Evolutionary conservation across 2,797 vertebrate species (phyloP), one percentile per base, ranked within the genome.

Genomic region (Aphelocoma californica): DNA sequence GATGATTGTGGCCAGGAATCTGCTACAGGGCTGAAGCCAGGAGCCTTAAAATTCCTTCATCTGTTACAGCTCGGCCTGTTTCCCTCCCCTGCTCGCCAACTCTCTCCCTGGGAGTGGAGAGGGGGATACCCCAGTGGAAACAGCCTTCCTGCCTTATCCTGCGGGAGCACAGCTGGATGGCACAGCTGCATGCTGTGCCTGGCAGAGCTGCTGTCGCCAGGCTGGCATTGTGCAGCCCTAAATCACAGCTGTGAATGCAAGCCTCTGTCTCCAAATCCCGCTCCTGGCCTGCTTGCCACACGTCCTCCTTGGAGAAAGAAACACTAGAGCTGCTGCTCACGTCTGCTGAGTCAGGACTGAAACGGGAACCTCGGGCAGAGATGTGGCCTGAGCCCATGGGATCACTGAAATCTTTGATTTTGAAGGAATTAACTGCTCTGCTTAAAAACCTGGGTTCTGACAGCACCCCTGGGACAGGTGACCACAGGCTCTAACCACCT

Each of bases 1-100:
- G 96, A 99, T 99, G 98, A 98, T 99, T 24, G 98, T 99, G 86
- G 98, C 99, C n/a, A 97, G 98, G 90, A 99, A 95, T 95, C 98
- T 99, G 60, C 97, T 99, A 29, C 97, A 98, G 9, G 98, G 98
- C 40, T 98, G 96, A 47, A 97, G 9, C 74, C 80, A 23, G 36
- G 31, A 72, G 58, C 57, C 58, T 32, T 77, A 21, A 40, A 24
- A 21, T 25, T 7, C 32, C 70, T 53, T 9, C 0, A 0, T 10
- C 29, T 79, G 62, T 75, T 65, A 15, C 31, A 62, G 16, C 75
- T 21, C 4, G 1, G 19, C 20, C 31, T 50, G 71, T 54, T 74
- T 88, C 88, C 77, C 47, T 86, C 31, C 71, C 62, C 10, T 31
- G 4, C 50, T 81, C 61, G 3, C 62, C 67, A 50, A 0, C 61